Evolutionary conservation across 2,888 invertebrate genomes (phyloP).

Genomic region (Ethmia dodecea): DNA sequence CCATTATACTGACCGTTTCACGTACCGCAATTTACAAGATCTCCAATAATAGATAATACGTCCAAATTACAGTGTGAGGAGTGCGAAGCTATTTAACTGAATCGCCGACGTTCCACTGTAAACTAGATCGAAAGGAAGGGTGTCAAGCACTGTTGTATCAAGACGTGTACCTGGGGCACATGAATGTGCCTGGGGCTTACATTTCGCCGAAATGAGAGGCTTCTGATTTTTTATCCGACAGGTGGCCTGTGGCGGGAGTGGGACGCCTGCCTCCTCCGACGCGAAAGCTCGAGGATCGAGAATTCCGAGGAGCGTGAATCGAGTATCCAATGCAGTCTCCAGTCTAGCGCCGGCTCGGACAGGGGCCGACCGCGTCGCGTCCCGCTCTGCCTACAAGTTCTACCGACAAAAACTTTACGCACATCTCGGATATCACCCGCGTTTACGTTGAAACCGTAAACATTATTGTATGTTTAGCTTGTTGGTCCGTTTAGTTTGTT

Average conservation of each 20-base stretch:
- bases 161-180: constrained; percentile 40
- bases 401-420: constrained; percentile 66
- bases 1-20: constrained; percentile 17
- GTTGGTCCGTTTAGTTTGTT: constrained; percentile 15
- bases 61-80: constrained; percentile 44
- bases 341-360: constrained; percentile 63
- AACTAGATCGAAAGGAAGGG: constrained; percentile 15
- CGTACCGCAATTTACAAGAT: constrained; percentile 44
- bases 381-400: constrained; percentile 28
- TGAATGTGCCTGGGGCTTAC: constrained; percentile 53
- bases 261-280: constrained; percentile 38
- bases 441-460: constrained; percentile 26
- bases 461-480: constrained; percentile 27
- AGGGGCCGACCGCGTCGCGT: constrained; percentile 43
- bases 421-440: constrained; percentile 31
- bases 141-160: neutral
- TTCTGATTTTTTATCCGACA: constrained; percentile 60
- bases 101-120: too few species aligned
- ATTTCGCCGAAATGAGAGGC: constrained; percentile 57
- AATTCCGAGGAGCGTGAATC: constrained; percentile 23
- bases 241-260: constrained; percentile 62
- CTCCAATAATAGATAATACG: constrained; percentile 53
- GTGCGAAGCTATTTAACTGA: constrained; percentile 37
- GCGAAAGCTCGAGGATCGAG: constrained; percentile 54
- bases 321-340: constrained; percentile 26